These are phyloP conservation scores for Cyrtorhinus lividipennis DNA, from an alignment of 1,140 invertebrate genomes.

Conservation along the genomic window DNA sequence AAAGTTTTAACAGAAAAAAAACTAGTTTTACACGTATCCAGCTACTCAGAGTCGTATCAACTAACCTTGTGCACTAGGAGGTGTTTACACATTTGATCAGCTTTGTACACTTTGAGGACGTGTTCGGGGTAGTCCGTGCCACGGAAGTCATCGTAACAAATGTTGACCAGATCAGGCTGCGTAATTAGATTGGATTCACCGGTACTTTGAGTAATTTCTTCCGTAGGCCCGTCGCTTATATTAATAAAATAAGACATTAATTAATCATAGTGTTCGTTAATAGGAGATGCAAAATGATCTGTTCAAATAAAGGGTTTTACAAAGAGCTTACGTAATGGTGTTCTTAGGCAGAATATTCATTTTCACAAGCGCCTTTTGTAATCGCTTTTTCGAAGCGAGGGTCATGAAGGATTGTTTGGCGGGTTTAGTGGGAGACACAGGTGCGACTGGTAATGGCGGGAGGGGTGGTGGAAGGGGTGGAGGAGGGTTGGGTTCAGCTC, in stretches of 20 bases:
- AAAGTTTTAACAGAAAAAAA: conserved; percentile 1
- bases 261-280: not conserved
- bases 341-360: conserved; percentile 84
- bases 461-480: conserved; percentile 28
- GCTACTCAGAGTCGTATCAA: too few species aligned
- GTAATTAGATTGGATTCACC: conserved; percentile 16
- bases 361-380: conserved; percentile 80
- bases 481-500: conserved; percentile 38
- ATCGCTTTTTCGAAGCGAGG: conserved; percentile 60
- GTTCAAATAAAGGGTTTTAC: too few species aligned
- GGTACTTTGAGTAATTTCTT: conserved; percentile 13
- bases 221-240: conserved; percentile 14
- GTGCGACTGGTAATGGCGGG: conserved; percentile 31
- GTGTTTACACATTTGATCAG: conserved; percentile 96
- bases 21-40: too few species aligned
- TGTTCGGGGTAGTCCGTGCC: conserved; percentile 85
- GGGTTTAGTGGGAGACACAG: conserved; percentile 31
- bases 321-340: conserved; percentile 45
- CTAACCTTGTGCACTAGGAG: conserved; percentile 77
- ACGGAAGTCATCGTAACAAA: conserved; percentile 59
- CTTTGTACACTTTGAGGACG: conserved; percentile 90
- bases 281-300: not conserved
- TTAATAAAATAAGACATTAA: conserved; percentile 1
- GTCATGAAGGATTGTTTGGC: conserved; percentile 73
- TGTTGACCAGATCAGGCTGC: conserved; percentile 70